Conservation (phyloP, 2,888 invertebrate species). For the Fragum whitleyi region DNA sequence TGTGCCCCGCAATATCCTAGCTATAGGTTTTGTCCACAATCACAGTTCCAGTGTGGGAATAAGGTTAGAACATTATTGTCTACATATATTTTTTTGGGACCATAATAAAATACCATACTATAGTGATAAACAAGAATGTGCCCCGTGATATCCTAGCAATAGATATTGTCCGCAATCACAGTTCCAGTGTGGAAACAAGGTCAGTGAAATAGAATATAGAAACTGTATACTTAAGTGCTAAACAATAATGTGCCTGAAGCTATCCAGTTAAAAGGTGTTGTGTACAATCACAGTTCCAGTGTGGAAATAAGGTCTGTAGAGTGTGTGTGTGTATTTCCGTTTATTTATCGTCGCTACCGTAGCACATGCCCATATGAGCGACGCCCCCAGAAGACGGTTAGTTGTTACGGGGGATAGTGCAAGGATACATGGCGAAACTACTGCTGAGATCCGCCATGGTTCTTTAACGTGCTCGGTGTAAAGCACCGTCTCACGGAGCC, state of each 20-base stretch:
- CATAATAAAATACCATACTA: too few relatives aligned
- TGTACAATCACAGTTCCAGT: slow-evolving; percentile 95
- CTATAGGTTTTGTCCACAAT: slow-evolving; percentile 94
- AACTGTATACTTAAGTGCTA: too few relatives aligned
- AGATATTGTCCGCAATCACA: slow-evolving; percentile 94
- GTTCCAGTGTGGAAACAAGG: slow-evolving; percentile 96
- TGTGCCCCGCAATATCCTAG: slow-evolving; percentile 91
- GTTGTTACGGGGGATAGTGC: too few relatives aligned
- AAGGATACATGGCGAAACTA: too few relatives aligned
- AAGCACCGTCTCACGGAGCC: too few relatives aligned
- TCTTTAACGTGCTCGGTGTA: too few relatives aligned
- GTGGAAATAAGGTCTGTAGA: slow-evolving; percentile 92
- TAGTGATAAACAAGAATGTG: slow-evolving; percentile 88
- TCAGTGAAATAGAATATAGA: slow-evolving; percentile 60
- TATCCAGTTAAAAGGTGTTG: too few relatives aligned
- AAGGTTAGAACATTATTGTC: slow-evolving; percentile 86
- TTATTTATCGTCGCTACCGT: too few relatives aligned
- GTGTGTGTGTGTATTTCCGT: too few relatives aligned
- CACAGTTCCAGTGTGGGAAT: slow-evolving; percentile 96
- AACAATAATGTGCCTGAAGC: slow-evolving; percentile 90
- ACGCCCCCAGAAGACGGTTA: too few relatives aligned
- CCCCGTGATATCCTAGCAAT: slow-evolving; percentile 93
- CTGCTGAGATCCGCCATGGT: too few relatives aligned
- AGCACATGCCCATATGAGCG: too few relatives aligned
- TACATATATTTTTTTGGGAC: background rate